Evolutionary conservation across 2,113 vertebrate species (phyloP), one percentile per base, ranked within the genome.

Genomic region (Cygnus buccinator): DNA sequence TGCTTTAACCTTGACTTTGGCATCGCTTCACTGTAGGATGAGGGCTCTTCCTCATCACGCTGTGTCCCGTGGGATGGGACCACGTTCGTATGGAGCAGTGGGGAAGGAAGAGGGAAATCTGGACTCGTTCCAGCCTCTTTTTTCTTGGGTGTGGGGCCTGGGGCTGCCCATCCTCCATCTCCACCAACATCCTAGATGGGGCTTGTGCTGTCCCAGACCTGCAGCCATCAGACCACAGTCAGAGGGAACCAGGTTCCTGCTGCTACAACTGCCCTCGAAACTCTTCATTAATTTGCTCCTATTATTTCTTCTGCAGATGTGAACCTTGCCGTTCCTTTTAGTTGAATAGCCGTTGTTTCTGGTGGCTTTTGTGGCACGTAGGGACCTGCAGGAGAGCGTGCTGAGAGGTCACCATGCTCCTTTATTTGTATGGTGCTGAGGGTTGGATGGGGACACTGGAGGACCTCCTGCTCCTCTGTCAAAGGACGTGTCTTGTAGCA

Each of bases 51-150:
- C 41, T 55, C 41, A 41, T 29, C n/a, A 19, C 0, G 3, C 22
- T 46, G 5, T 48, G 28, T 55, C 9, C n/a, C n/a, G 26, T 11
- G 26, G 29, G 11, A 28, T 3, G 11, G 55, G 39, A 43, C 46
- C 1, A 1, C 0, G 0, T 61, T 86, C 35, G 10, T 39, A 46
- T 0, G 3, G 54, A 55, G 54, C 19, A 61, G n/a, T 3, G 55
- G 54, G 31, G 31, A 59, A 59, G 33, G 39, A 67, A 55, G n/a
- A 55, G 29, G 70, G 35, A 75, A 68, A 75, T 29, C 23, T 41
- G 46, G 54, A 16, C 31, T 78, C 18, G 4, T 54, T 79, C 25
- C 82, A 80, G 26, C 17, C 21, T 50, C 31, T 71, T 35, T 1
- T 0, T 50, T 43, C 17, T 71, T 2, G 0, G 58, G 23, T 46